Conservation (phyloP, 2,797 vertebrate genomes). For the Capromys pilorides region DNA sequence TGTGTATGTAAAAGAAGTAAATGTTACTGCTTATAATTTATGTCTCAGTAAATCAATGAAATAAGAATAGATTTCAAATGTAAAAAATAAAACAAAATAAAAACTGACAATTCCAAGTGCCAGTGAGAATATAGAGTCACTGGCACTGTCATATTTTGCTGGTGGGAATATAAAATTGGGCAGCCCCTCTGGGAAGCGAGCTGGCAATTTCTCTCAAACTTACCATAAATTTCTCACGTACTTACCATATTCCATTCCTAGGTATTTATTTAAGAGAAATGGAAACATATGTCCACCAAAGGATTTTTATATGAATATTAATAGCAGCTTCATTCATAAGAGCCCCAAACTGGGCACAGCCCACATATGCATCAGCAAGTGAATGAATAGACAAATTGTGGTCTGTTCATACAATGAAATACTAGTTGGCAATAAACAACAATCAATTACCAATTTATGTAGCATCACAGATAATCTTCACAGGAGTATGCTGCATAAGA, state of each 20-base stretch:
- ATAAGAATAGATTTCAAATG: conserved; percentile 50
- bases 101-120: background rate
- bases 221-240: too few species aligned
- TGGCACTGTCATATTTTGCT: background rate
- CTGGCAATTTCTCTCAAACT: conserved; percentile 49
- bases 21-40: conserved; percentile 14
- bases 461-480: background rate
- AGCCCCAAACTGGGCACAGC: background rate
- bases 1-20: background rate
- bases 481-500: too few species aligned
- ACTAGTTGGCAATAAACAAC: background rate
- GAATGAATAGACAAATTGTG: background rate
- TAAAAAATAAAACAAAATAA: background rate
- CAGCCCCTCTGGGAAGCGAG: background rate
- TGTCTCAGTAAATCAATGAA: conserved; percentile 17
- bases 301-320: conserved; percentile 48
- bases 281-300: conserved; percentile 52
- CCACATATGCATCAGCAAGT: background rate
- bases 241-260: conserved; percentile 8
- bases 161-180: conserved; percentile 28
- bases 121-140: background rate
- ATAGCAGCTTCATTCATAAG: conserved; percentile 54
- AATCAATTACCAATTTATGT: background rate
- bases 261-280: conserved; percentile 67
- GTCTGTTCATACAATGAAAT: background rate